Evolutionary conservation across 2,113 vertebrate genomes (phyloP), one percentile per base, ranked within the genome.

Genomic region (Rhineura floridana): DNA sequence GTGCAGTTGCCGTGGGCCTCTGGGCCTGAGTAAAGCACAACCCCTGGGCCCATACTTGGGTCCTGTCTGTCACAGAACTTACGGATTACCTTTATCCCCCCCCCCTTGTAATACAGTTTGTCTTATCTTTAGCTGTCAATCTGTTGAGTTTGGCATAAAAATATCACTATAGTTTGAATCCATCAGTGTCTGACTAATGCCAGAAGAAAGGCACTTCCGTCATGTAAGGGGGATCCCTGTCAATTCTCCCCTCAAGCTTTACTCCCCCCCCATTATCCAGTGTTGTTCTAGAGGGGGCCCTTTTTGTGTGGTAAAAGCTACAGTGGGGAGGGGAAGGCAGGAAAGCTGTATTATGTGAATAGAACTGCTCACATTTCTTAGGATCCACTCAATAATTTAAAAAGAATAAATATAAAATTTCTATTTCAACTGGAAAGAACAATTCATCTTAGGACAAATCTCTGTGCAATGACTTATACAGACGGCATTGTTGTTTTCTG

Each of bases 191-290:
- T 79, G 52, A 44, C 33, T 33, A n/a, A n/a, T n/a, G n/a, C 21
- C 33, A 33, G 21, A 28, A 55, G 11, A 69, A 48, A 30, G 75
- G 44, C 44, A 77, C 21, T 77, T 21, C 25, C 6, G 13, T 39
- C 65, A 44, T 44, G n/a, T n/a, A n/a, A n/a, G n/a, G n/a, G n/a
- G n/a, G n/a, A n/a, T n/a, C 15, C 15, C 3, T n/a, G 30, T 30
- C 30, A 1, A 36, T 36, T 77, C 30, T 13, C 13, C 15, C 48
- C 46, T 36, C 2, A 2, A 79, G 48, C 46, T 79, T n/a, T 12
- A 42, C 13, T 36, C n/a, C 36, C 2, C 15, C 9, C 13, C 13
- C n/a, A 0, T 8, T 30, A n/a, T n/a, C 33, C n/a, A 36, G n/a
- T 72, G 70, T 33, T 30, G 13, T 70, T 70, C 33, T 36, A 10